Evolutionary conservation across 37 sponge, comb jelly and placozoan genomes (phyloP).

Genomic region (Bolinopsis microptera): DNA sequence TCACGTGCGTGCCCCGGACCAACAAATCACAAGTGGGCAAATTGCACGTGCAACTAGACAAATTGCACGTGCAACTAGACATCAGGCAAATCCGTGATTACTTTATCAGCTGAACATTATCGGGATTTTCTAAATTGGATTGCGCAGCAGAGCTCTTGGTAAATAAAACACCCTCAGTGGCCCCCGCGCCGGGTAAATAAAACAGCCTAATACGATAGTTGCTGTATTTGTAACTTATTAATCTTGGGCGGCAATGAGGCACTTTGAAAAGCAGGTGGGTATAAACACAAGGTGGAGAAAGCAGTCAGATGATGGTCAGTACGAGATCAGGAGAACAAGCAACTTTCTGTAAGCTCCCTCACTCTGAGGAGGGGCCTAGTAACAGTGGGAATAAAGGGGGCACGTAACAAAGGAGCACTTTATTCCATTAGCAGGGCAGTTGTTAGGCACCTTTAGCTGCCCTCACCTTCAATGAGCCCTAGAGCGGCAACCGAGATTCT

Average conservation of each 20-base stretch:
- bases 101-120: not conserved
- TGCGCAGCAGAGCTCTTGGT: not conserved
- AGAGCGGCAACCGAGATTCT: not conserved
- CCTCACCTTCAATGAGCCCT: not conserved
- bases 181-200: not conserved
- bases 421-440: not conserved
- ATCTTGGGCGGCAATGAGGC: not conserved
- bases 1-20: not conserved
- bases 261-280: not conserved
- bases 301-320: not conserved
- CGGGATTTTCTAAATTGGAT: not conserved
- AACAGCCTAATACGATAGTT: not conserved
- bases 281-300: not conserved
- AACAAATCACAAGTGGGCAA: not conserved
- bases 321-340: not conserved
- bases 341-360: not conserved
- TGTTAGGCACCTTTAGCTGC: not conserved
- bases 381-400: not conserved
- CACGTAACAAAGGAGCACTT: not conserved
- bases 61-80: not conserved
- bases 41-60: not conserved
- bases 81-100: not conserved
- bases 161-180: not conserved
- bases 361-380: too few species aligned
- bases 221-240: not conserved